Percentiles rank a stretch among this genome's conserved stretches.
These are phyloP conservation scores for Bombus confusus DNA, from an alignment of 1,140 invertebrate species.

Conservation along the genomic window DNA sequence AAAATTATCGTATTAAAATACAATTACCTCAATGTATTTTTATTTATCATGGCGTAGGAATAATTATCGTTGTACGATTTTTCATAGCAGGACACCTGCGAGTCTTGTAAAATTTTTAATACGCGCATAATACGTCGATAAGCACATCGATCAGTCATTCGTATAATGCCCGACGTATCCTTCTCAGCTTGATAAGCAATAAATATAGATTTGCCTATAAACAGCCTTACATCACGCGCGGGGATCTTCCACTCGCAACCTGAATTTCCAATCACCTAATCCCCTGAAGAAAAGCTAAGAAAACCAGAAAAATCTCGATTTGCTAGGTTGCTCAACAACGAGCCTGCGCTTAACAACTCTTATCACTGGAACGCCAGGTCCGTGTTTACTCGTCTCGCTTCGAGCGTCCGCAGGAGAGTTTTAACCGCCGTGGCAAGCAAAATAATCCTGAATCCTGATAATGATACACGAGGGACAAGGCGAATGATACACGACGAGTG, in stretches of 20 bases:
- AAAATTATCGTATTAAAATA: not conserved
- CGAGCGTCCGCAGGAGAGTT: not conserved
- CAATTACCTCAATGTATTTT: not conserved
- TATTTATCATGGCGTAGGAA: not conserved
- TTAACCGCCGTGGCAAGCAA: not conserved
- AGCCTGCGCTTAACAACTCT: constrained; percentile 1
- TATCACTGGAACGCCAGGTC: not conserved
- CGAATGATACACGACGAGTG: constrained; percentile 2
- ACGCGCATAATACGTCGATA: not conserved
- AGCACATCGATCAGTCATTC: not conserved
- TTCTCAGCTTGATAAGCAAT: not conserved
- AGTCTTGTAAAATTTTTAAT: too few relatives aligned
- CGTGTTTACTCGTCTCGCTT: not conserved
- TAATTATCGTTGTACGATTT: not conserved
- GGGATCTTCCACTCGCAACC: not conserved
- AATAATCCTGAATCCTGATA: constrained; percentile 38
- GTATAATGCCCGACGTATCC: not conserved
- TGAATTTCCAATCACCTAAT: not conserved
- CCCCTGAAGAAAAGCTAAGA: not conserved
- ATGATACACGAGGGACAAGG: constrained; percentile 29
- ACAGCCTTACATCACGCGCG: not conserved
- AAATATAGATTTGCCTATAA: not conserved
- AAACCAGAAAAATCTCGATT: not conserved
- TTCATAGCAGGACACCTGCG: not conserved
- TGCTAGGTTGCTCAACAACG: not conserved